Base-by-base conservation (phyloP, 2,113 vertebrate species). In the Trematocara variabile region DNA sequence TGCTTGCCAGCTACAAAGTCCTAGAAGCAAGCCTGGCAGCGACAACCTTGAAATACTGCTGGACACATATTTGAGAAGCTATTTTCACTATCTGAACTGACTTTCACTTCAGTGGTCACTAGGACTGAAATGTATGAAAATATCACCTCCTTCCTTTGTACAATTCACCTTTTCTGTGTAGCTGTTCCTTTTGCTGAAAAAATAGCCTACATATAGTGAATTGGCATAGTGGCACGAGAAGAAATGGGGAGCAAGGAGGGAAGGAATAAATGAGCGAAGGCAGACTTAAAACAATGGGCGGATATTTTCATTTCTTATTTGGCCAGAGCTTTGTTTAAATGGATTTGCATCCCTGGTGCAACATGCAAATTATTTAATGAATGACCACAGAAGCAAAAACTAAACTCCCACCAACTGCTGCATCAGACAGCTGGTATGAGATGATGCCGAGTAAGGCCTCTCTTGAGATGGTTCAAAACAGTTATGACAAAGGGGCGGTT, bases 311-410 rank as follows among this genome's bases (percentile, higher is more conserved):
- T 44, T 10, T 28, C 14, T 77, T 28, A 22, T 77, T 77, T 22
- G 9, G 6, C 2, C 30, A 44, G 7, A 79, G 30, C 25, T 81
- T 90, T 70, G 18, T 28, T 8, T 54, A 78, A 79, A 82, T 22
- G n/a, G 18, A 86, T 93, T 92, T 94, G 89, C 90, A 93, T 93
- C 88, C 58, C 22, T 58, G 41, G 2, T 77, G 65, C 33, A 20
- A 77, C 58, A 93, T 93, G 92, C 89, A 94, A 94, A 94, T 90
- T 25, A 25, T 54, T 8, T 8, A 16, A 1, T 70, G 56, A 85
- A 87, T 81, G 60, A 37, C 52, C 18, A 2, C 12, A 10, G 41
- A 46, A 73, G 77, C 41, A 41, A 81, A 86, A 56, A 6, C 46
- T 1, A 86, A 60, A 22, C 70, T 28, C 14, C 37, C 55, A 54